Conservation (phyloP, 2,797 vertebrate species). For the Antrozous pallidus region DNA sequence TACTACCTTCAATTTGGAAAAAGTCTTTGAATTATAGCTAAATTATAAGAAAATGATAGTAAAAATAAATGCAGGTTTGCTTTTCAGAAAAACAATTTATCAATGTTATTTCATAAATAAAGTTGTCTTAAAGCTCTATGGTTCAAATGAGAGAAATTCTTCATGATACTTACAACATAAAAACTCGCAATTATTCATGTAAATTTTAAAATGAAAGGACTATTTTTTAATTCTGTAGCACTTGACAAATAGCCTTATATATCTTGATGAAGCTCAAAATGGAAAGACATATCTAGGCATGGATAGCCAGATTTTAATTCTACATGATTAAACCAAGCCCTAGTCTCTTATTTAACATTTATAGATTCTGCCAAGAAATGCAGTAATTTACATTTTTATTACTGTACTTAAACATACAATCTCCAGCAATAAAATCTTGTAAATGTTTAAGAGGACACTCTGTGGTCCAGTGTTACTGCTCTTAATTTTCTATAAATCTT, state of each 20-base stretch:
- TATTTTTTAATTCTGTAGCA: not conserved
- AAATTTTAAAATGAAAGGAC: not conserved
- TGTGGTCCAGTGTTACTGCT: not conserved
- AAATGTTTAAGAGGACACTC: constrained; percentile 33
- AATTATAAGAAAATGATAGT: not conserved
- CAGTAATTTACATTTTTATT: constrained; percentile 67
- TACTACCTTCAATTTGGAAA: not conserved
- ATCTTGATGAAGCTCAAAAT: not conserved
- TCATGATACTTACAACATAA: not conserved
- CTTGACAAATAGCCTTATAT: not conserved
- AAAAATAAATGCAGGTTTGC: not conserved
- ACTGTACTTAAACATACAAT: constrained; percentile 29
- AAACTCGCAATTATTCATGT: not conserved
- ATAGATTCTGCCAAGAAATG: constrained; percentile 51
- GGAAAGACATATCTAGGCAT: not conserved
- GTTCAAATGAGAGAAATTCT: not conserved
- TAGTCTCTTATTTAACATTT: constrained; percentile 35
- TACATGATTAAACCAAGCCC: not conserved
- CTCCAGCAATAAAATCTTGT: constrained; percentile 21
- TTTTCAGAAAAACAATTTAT: not conserved
- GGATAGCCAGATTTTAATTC: not conserved
- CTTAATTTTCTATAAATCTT: constrained; percentile 48
- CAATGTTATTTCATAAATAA: not conserved
- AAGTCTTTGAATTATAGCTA: not conserved
- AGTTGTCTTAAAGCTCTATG: not conserved